These are phyloP conservation scores for Gymnothorax reevesii DNA, from an alignment of 2,797 vertebrate species.

Conservation along the genomic window DNA sequence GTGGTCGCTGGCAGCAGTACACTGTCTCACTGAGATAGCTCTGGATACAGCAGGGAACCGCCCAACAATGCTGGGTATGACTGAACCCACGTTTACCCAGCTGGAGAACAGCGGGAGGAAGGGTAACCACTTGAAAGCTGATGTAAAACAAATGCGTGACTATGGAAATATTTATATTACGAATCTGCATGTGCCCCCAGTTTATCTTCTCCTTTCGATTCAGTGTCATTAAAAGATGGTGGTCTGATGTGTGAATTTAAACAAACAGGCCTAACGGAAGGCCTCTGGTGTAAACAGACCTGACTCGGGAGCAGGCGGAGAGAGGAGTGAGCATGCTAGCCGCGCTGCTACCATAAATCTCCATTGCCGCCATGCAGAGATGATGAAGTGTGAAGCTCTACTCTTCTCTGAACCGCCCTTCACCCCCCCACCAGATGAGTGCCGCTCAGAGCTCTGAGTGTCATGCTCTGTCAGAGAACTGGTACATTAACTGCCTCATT, in stretches of 20 bases:
- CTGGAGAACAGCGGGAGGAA: not conserved
- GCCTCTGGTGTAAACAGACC: constrained; percentile 51
- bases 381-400: constrained; percentile 4
- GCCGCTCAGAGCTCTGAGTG: not conserved
- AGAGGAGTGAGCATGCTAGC: not conserved
- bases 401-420: not conserved
- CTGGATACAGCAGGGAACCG: not conserved
- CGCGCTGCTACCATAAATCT: constrained; percentile 18
- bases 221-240: constrained; percentile 62
- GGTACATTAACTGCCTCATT: not conserved
- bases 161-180: constrained; percentile 76
- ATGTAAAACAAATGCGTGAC: constrained; percentile 59
- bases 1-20: not conserved
- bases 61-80: not conserved
- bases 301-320: constrained; percentile 32
- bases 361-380: constrained; percentile 1
- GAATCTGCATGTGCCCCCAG: constrained; percentile 53
- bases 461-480: not conserved
- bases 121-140: constrained; percentile 30
- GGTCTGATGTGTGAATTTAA: constrained; percentile 64
- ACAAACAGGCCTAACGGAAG: constrained; percentile 54
- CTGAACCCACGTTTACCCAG: too few species aligned
- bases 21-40: not conserved
- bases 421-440: not conserved
- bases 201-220: constrained; percentile 58